Evolutionary conservation across 37 sponge, comb jelly and placozoan genomes (phyloP).

Genomic region (Aplysina aerophoba): DNA sequence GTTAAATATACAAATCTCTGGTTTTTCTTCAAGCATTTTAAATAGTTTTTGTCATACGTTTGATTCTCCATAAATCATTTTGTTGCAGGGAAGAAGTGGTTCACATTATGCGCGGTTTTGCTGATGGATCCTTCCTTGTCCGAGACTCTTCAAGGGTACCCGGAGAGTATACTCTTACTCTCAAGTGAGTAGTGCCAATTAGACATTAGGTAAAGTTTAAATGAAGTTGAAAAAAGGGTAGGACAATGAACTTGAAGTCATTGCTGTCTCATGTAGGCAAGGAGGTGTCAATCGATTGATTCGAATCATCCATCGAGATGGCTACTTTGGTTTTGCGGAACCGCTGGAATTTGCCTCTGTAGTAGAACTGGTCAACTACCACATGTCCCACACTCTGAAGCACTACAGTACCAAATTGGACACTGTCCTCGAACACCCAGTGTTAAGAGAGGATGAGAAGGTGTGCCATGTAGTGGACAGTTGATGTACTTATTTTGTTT

Average conservation of each 20-base stretch:
- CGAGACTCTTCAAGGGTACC: conserved; percentile 80
- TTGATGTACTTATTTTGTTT: too few species aligned
- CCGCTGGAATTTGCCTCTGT: conserved; percentile 84
- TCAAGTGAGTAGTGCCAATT: conserved; percentile 50
- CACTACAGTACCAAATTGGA: conserved; percentile 86
- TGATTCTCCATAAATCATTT: background rate
- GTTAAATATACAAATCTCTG: too few species aligned
- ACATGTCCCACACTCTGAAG: conserved; percentile 64
- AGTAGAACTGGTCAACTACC: conserved; percentile 66
- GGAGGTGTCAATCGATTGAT: conserved; percentile 85
- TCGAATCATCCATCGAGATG: conserved; percentile 74
- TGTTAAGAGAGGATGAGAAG: conserved; percentile 27
- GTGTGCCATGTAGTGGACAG: background rate
- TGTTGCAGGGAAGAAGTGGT: conserved; percentile 84
- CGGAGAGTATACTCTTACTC: conserved; percentile 94
- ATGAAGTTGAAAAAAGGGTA: too few species aligned
- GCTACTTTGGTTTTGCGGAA: conserved; percentile 85
- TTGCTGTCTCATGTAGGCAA: conserved; percentile 48
- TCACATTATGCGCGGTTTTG: conserved; percentile 80
- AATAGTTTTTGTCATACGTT: too few species aligned
- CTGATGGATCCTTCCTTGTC: conserved; percentile 94
- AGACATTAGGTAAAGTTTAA: too few species aligned
- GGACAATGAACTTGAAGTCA: too few species aligned
- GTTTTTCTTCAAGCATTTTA: too few species aligned
- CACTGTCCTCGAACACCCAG: conserved; percentile 64